phyloP scores from a whole-genome alignment of 2,888 invertebrate genomes.

The Dione juno region DNA sequence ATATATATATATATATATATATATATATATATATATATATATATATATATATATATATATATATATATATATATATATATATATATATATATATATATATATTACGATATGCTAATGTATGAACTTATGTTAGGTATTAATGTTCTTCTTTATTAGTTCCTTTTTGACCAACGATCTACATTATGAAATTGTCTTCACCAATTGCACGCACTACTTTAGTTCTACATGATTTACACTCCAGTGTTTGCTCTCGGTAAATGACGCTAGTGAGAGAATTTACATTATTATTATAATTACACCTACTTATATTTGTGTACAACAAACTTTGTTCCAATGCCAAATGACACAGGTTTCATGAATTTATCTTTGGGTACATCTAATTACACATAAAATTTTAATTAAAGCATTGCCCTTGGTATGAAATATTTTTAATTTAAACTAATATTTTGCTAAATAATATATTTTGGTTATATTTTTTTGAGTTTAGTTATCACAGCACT shows the following conservation, averaged over 20 bases:
- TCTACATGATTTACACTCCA: not conserved
- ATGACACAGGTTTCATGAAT: constrained; percentile 16
- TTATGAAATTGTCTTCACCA: not conserved
- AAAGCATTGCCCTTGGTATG: not conserved
- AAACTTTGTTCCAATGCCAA: constrained; percentile 19
- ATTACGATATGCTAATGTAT: no score
- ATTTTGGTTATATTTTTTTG: not conserved
- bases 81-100: no score
- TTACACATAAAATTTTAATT: constrained; percentile 11
- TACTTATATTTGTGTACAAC: not conserved
- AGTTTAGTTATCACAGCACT: not conserved
- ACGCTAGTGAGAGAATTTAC: not conserved
- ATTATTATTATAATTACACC: not conserved
- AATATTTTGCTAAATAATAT: not conserved
- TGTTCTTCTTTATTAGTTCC: no score
- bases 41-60: not conserved
- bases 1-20: no score
- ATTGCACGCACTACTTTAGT: not conserved
- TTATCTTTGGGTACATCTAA: constrained; percentile 10
- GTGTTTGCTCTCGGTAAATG: not conserved
- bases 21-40: no score
- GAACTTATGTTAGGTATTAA: no score
- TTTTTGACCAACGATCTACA: no score
- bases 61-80: no score
- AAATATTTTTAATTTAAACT: not conserved